A percentile compares a stretch with the other conserved stretches of the same genome.
These are phyloP conservation scores for Malacosoma neustria DNA, from an alignment of 2,888 invertebrate species.

Conservation along the genomic window DNA sequence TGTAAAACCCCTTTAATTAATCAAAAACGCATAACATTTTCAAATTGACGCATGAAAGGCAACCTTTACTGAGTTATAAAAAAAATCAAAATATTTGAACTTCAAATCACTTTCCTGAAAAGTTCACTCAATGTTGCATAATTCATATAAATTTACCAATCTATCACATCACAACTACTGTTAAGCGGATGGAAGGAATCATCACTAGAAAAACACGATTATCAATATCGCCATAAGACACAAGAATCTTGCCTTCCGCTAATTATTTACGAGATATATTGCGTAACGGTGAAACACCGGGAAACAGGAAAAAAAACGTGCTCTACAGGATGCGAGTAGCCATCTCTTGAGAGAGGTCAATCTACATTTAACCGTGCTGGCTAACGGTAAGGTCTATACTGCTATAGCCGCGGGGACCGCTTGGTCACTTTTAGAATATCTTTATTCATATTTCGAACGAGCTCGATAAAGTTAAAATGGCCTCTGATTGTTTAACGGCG, in stretches of 20 bases:
- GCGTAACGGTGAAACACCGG: slow-evolving; percentile 74
- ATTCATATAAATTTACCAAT: too few relatives aligned
- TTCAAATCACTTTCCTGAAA: too few relatives aligned
- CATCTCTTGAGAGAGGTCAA: slow-evolving; percentile 30
- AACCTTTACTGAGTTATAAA: too few relatives aligned
- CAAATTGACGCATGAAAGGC: too few relatives aligned
- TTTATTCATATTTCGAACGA: slow-evolving; percentile 70
- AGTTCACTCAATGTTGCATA: too few relatives aligned
- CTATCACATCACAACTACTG: too few relatives aligned
- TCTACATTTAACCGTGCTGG: slow-evolving; percentile 34
- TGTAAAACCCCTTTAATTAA: too few relatives aligned
- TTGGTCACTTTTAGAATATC: slow-evolving; percentile 66
- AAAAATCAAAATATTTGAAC: too few relatives aligned
- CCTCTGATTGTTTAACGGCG: slow-evolving; percentile 39
- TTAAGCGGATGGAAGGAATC: slow-evolving; percentile 52
- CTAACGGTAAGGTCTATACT: slow-evolving; percentile 37
- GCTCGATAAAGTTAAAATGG: slow-evolving; percentile 59
- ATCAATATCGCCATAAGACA: slow-evolving; percentile 69
- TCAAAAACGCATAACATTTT: too few relatives aligned
- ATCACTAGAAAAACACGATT: slow-evolving; percentile 60
- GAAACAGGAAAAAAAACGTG: slow-evolving; percentile 68
- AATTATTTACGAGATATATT: slow-evolving; percentile 75
- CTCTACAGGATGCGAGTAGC: slow-evolving; percentile 60
- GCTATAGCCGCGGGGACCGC: slow-evolving; percentile 21
- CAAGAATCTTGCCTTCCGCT: slow-evolving; percentile 72